Percentiles rank a stretch among this genome's conserved stretches.
Evolutionary conservation across 2,113 vertebrate species (phyloP).

Genomic region (Gallinago undulata): DNA sequence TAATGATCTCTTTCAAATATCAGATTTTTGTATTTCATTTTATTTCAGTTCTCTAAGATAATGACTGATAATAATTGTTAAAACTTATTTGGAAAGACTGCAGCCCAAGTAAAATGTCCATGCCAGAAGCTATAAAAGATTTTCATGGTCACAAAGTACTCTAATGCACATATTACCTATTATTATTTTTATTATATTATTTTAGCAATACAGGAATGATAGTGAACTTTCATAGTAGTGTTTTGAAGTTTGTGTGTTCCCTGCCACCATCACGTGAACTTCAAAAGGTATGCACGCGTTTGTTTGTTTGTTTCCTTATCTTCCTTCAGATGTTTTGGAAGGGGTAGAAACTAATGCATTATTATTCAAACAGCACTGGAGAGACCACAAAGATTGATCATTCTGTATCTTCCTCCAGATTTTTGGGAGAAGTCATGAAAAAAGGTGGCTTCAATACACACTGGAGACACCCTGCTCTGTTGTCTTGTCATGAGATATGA

Average conservation of each 20-base stretch:
- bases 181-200: background rate
- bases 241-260: background rate
- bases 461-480: background rate
- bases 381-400: background rate
- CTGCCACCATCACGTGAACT: background rate
- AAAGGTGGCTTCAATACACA: background rate
- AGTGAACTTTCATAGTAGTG: fast-evolving
- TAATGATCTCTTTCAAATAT: background rate
- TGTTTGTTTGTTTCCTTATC: background rate
- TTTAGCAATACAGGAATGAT: background rate
- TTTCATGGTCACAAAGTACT: background rate
- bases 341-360: background rate
- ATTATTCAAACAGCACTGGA: background rate
- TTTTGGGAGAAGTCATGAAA: background rate
- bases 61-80: background rate
- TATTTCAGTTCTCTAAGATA: background rate
- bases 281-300: background rate
- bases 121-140: background rate
- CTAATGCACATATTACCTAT: background rate
- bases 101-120: background rate
- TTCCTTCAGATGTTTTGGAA: background rate
- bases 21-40: background rate
- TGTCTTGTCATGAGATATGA: background rate
- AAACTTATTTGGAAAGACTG: background rate
- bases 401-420: background rate